phyloP scores from a whole-genome alignment of 2,888 invertebrate species.

The Anoncus sp. region DNA sequence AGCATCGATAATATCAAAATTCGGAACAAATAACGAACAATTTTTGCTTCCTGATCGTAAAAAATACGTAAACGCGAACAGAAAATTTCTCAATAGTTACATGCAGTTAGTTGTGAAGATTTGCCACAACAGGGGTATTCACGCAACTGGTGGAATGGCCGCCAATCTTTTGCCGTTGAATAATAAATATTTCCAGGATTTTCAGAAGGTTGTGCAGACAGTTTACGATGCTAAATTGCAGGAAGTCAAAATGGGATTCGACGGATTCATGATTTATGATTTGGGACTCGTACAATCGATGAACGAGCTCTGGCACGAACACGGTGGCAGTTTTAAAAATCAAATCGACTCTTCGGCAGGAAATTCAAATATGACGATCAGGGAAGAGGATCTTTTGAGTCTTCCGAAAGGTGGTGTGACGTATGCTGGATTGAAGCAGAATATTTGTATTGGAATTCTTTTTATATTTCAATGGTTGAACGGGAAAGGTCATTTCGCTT shows the following conservation, averaged over 20 bases:
- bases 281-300: constrained; percentile 85
- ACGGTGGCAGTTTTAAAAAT: constrained; percentile 83
- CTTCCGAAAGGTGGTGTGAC: constrained; percentile 88
- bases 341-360: constrained; percentile 84
- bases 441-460: constrained; percentile 87
- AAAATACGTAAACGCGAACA: constrained; percentile 88
- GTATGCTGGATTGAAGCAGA: constrained; percentile 86
- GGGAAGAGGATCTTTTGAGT: constrained; percentile 84
- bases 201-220: constrained; percentile 82
- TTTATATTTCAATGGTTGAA: constrained; percentile 89
- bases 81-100: constrained; percentile 87
- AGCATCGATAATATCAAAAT: constrained; percentile 87
- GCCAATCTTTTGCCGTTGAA: constrained; percentile 85
- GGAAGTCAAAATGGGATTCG: constrained; percentile 86
- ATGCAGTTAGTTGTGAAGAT: constrained; percentile 86
- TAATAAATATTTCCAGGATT: constrained; percentile 73
- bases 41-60: constrained; percentile 88
- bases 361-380: constrained; percentile 79
- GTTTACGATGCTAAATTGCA: constrained; percentile 84
- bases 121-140: constrained; percentile 86
- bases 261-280: constrained; percentile 90
- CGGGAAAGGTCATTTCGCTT: constrained; percentile 88
- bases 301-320: constrained; percentile 85
- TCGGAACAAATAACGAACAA: constrained; percentile 85
- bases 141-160: constrained; percentile 89